Conservation (phyloP, 1,140 invertebrate genomes). For the Colletes gigas region DNA sequence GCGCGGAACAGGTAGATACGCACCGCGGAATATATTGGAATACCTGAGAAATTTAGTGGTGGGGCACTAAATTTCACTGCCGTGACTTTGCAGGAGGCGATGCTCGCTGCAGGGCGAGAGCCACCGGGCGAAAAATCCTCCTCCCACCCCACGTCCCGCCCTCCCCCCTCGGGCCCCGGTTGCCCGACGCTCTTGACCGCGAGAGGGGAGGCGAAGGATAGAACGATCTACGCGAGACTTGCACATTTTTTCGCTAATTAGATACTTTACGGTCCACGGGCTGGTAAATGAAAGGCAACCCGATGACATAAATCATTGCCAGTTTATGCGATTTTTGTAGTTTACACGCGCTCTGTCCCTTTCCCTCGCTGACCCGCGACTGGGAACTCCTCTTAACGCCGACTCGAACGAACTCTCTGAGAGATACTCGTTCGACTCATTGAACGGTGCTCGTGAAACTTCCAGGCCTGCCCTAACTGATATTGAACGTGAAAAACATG, state of each 20-base stretch:
- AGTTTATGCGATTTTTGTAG: constrained; percentile 34
- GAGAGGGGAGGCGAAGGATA: neutral
- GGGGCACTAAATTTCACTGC: constrained; percentile 75
- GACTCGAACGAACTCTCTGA: neutral
- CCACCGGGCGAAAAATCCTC: constrained; percentile 67
- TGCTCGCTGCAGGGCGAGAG: constrained; percentile 63
- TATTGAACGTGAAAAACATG: too few species aligned
- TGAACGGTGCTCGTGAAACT: neutral
- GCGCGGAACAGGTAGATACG: constrained; percentile 78
- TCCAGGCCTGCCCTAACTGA: too few species aligned
- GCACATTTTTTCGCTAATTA: constrained; percentile 41
- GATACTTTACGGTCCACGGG: constrained; percentile 27
- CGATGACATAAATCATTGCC: constrained; percentile 41
- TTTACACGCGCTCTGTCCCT: constrained; percentile 1
- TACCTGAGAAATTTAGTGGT: constrained; percentile 80
- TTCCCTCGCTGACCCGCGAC: constrained; percentile 4
- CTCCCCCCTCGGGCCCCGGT: neutral
- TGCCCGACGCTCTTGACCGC: neutral
- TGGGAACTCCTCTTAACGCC: constrained; percentile 6
- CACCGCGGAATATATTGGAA: constrained; percentile 80
- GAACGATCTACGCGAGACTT: constrained; percentile 12
- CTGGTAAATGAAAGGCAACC: constrained; percentile 22
- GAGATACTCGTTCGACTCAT: constrained; percentile 18
- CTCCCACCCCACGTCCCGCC: too few species aligned
- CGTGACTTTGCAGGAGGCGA: constrained; percentile 74